Evolutionary conservation across 2,113 vertebrate genomes (phyloP).

Genomic region (Paratilapia polleni): DNA sequence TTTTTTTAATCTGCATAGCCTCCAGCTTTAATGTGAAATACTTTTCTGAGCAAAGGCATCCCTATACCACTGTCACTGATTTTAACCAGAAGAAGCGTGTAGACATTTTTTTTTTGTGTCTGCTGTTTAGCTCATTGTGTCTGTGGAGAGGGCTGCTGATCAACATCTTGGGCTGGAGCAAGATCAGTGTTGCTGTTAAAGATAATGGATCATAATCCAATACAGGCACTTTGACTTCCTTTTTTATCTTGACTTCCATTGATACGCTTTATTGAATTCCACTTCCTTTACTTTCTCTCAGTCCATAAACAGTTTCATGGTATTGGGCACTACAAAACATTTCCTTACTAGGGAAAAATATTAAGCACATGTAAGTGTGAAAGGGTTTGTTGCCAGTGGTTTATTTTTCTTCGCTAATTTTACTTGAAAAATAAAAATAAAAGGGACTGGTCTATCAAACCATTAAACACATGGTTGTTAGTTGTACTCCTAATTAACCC

Average conservation of each 20-base stretch:
- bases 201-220: slow-evolving; percentile 11
- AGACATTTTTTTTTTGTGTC: neutral
- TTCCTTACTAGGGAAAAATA: neutral
- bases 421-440: neutral
- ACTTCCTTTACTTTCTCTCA: slow-evolving; percentile 10
- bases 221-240: slow-evolving; percentile 1
- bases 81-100: neutral
- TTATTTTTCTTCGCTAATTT: neutral
- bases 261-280: slow-evolving; percentile 12
- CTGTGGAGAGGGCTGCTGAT: slow-evolving; percentile 48
- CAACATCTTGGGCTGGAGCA: slow-evolving; percentile 2
- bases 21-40: neutral
- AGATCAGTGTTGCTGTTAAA: neutral
- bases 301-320: neutral
- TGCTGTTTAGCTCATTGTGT: neutral
- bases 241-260: slow-evolving; percentile 16
- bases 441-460: neutral
- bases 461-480: neutral
- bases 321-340: neutral
- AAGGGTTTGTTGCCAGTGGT: neutral
- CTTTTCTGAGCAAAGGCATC: slow-evolving; percentile 9
- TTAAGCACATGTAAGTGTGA: neutral
- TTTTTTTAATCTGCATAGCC: neutral
- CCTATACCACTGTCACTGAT: neutral
- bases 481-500: neutral